A percentile compares a stretch with the other conserved stretches of the same genome.
These are phyloP conservation scores for Scartelaos histophorus DNA, from an alignment of 2,113 vertebrate species.

Conservation along the genomic window DNA sequence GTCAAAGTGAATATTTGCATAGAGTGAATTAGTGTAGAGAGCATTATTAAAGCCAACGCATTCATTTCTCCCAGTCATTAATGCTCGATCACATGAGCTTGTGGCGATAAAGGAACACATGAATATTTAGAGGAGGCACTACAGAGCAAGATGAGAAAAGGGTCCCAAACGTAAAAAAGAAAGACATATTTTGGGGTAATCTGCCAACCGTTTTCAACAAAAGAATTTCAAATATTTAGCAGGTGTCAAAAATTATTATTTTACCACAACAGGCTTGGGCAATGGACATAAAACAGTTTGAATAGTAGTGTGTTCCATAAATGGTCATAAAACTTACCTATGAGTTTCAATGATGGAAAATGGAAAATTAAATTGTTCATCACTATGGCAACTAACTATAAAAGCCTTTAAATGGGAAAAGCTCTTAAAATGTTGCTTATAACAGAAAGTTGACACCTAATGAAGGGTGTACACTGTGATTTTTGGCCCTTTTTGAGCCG, in stretches of 20 bases:
- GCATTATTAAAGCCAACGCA: conserved; percentile 46
- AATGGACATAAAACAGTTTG: neutral
- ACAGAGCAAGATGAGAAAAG: neutral
- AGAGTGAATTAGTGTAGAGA: conserved; percentile 38
- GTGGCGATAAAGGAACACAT: conserved; percentile 29
- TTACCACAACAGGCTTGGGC: neutral
- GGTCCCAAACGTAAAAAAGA: neutral
- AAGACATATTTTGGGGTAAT: neutral
- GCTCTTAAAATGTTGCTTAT: no score
- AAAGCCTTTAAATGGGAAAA: no score
- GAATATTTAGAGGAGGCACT: conserved; percentile 33
- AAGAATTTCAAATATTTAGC: neutral
- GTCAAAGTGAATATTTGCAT: conserved; percentile 55
- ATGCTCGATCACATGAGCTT: conserved; percentile 37
- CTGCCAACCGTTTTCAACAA: neutral
- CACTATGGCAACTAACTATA: no score
- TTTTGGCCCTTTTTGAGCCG: no score
- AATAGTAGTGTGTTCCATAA: neutral
- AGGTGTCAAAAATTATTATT: neutral
- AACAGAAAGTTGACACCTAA: no score
- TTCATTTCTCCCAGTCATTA: conserved; percentile 45
- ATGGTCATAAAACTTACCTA: no score
- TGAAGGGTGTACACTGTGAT: no score
- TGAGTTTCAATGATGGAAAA: no score
- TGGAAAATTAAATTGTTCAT: no score